A percentile compares a stretch with the other conserved stretches of the same genome.
Evolutionary conservation across 2,888 invertebrate genomes (phyloP).

Genomic region (Brassicogethes aeneus): DNA sequence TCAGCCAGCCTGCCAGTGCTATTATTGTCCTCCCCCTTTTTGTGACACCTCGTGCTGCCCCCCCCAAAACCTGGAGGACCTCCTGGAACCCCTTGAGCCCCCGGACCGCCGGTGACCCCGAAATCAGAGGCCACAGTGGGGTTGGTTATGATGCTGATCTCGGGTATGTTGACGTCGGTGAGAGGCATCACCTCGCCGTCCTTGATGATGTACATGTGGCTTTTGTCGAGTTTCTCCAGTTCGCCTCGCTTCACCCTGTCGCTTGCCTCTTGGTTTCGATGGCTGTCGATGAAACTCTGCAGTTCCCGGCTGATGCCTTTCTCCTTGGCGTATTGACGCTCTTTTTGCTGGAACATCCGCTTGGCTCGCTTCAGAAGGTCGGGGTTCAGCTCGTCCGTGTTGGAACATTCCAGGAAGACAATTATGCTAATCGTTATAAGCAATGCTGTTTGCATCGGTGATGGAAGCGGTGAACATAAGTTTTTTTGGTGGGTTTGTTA

Average conservation of each 20-base stretch:
- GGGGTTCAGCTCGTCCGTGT: conserved; percentile 3
- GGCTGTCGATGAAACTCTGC: conserved; percentile 9
- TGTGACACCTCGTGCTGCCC: background rate
- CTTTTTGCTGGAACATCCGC: conserved; percentile 8
- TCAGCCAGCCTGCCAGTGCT: background rate
- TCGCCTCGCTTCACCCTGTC: conserved; percentile 1
- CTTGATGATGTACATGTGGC: background rate
- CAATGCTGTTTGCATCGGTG: background rate
- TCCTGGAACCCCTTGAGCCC: background rate
- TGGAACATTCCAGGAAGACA: background rate
- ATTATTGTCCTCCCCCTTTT: background rate
- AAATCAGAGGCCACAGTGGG: background rate
- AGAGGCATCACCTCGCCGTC: background rate
- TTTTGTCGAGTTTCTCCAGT: conserved; percentile 4
- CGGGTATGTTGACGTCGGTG: background rate
- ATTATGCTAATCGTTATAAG: conserved; percentile 7
- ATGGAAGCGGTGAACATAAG: no score
- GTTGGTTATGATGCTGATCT: background rate
- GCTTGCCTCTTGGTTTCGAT: background rate
- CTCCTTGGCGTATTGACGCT: conserved; percentile 10
- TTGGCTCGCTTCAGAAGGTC: conserved; percentile 10
- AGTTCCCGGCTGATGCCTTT: conserved; percentile 12
- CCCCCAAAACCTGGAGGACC: background rate
- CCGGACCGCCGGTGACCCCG: background rate
- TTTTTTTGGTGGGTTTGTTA: no score